phyloP scores from a whole-genome alignment of 2,113 vertebrate genomes.

The Eolophus roseicapilla region DNA sequence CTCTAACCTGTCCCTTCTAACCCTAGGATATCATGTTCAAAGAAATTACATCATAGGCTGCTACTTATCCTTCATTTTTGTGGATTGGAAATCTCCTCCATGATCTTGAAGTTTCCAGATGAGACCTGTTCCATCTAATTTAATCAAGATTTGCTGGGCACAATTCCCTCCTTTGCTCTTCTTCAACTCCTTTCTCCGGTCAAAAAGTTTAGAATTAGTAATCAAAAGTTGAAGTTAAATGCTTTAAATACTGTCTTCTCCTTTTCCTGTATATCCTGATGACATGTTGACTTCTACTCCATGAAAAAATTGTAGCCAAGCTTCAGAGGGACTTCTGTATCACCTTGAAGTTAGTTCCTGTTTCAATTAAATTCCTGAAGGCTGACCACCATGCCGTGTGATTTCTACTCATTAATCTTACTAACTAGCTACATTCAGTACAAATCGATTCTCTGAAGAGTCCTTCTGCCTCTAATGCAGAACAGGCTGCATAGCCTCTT shows the following conservation, averaged over 20 bases:
- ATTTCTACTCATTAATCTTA: constrained; percentile 67
- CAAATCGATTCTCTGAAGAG: not conserved
- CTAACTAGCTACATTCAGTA: constrained; percentile 37
- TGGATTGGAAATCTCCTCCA: not conserved
- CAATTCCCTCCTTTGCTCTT: not conserved
- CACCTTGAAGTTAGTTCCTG: constrained; percentile 58
- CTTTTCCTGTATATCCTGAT: not conserved
- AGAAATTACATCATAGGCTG: not conserved
- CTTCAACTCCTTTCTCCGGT: not conserved
- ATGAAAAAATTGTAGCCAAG: not conserved
- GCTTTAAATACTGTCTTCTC: not conserved
- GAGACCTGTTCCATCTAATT: not conserved
- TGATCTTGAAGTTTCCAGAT: not conserved
- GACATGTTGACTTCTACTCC: not conserved
- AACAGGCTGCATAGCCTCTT: not conserved
- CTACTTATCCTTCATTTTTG: not conserved
- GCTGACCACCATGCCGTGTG: constrained; percentile 41
- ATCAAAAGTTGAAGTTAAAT: not conserved
- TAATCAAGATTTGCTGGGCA: not conserved
- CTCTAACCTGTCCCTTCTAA: not conserved
- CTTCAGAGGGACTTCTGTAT: constrained; percentile 39
- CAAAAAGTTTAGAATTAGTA: not conserved
- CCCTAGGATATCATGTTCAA: not conserved
- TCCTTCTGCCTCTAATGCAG: not conserved
- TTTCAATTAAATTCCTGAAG: constrained; percentile 63